These are phyloP conservation scores for Micrasema minimum DNA, from an alignment of 1,140 invertebrate genomes.

Conservation along the genomic window DNA sequence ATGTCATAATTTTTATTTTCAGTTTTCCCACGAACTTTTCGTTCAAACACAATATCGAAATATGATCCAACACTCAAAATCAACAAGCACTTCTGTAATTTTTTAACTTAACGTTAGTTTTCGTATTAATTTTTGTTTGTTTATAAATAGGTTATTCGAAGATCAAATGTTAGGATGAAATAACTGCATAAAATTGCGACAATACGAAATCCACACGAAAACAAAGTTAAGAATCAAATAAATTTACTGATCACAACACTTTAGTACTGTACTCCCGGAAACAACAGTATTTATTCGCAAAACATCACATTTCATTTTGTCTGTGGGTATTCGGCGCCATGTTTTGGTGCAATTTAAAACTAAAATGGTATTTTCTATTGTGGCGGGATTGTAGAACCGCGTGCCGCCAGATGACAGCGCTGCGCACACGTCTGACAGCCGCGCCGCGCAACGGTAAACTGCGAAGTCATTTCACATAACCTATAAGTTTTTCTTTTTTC, in stretches of 20 bases:
- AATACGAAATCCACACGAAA: neutral
- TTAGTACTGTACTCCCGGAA: neutral
- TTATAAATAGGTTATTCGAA: neutral
- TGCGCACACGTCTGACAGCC: constrained; percentile 40
- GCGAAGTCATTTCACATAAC: constrained; percentile 50
- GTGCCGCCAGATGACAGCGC: constrained; percentile 24
- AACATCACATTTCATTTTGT: neutral
- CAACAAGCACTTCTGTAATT: neutral
- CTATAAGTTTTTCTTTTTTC: constrained; percentile 42
- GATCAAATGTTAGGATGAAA: neutral
- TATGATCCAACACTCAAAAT: constrained; percentile 1
- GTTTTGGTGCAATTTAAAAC: neutral
- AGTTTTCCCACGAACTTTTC: constrained; percentile 26
- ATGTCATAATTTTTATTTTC: constrained; percentile 12
- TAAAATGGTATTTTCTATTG: neutral
- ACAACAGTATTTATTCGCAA: neutral
- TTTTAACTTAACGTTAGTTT: neutral
- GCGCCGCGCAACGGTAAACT: constrained; percentile 52
- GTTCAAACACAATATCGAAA: constrained; percentile 13
- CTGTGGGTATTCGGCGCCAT: neutral
- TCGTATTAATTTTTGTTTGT: too few relatives aligned
- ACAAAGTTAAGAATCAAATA: neutral
- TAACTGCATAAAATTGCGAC: too few relatives aligned
- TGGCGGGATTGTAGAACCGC: constrained; percentile 25
- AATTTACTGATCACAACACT: constrained; percentile 3